Evolutionary conservation across 2,888 invertebrate species (phyloP), one percentile per base, ranked within the genome.

Genomic region (Ellobium chinense): DNA sequence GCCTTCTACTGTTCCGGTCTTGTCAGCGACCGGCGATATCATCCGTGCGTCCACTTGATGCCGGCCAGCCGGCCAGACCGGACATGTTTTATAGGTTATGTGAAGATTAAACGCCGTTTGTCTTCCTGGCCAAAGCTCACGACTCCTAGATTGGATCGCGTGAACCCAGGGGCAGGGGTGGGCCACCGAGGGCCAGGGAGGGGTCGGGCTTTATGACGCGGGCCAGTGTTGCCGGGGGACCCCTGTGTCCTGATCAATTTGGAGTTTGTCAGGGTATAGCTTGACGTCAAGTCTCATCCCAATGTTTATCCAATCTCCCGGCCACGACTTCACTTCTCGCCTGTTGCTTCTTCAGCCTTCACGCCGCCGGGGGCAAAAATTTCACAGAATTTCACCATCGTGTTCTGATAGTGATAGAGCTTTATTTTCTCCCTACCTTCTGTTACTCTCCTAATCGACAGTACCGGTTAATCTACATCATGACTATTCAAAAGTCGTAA

Each of bases 41-140:
- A 65, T 65, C 65, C 18, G 58, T 27, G 66, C 5, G 78, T 62
- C 78, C 78, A 70, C 62, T 60, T 46, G 70, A 70, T 78, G 78
- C 70, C 77, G 46, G 66, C 14, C 29, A 54, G 76, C 58, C 46
- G 70, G 21, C 63, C 27, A 58, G 70, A 63, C 70, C 70, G 69
- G 69, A 69, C 69, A 70, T 58, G 37, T 78, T 78, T n/a, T 78
- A 78, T 78, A 70, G 70, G 70, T 70, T 69, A 69, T 60, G 70
- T 62, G 78, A 78, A 78, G 78, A 78, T 78, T 78, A 78, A 78
- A 78, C 62, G 70, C 63, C 62, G 60, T 78, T 78, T 62, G 78
- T 46, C 39, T 69, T 68, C n/a, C 62, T 62, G 78, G 69, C 70
- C 77, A 77, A 66, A 77, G 77, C 68, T 68, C 77, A 24, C 68